Conservation (phyloP, 2,113 vertebrate genomes). For the Nansenia antarctica region DNA sequence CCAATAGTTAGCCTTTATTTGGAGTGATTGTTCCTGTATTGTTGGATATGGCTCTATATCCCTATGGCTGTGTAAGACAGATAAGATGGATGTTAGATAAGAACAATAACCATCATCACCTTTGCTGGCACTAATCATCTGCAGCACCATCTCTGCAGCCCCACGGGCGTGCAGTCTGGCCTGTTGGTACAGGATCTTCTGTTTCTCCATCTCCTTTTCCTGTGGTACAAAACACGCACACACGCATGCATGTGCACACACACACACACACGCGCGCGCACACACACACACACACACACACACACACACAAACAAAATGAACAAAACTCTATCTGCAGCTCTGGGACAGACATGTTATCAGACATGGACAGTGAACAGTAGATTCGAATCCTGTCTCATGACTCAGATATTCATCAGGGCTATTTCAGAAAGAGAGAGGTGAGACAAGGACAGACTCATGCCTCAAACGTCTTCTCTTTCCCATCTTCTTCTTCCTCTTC, state of each 20-base stretch:
- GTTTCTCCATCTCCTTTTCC: constrained; percentile 99
- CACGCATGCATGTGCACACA: constrained; percentile 13
- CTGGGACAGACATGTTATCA: neutral
- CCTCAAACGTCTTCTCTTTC: constrained; percentile 98
- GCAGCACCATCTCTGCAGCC: constrained; percentile 96
- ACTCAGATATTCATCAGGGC: neutral
- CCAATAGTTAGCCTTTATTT: too few relatives aligned
- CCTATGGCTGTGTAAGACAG: too few relatives aligned
- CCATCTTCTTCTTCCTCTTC: constrained; percentile 87
- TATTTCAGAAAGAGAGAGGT: neutral
- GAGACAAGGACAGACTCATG: constrained; percentile 39
- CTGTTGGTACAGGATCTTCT: constrained; percentile 96
- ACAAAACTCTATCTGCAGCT: neutral
- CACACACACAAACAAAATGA: neutral
- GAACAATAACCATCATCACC: constrained; percentile 69
- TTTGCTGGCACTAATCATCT: constrained; percentile 98
- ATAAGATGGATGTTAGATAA: too few relatives aligned
- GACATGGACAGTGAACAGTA: too few relatives aligned
- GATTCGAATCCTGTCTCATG: too few relatives aligned
- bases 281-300: neutral
- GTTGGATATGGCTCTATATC: too few relatives aligned
- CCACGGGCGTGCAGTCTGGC: constrained; percentile 93
- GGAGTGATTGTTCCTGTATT: too few relatives aligned
- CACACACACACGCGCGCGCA: neutral
- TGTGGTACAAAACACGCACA: constrained; percentile 46